Evolutionary conservation across 2,797 vertebrate species (phyloP).

Genomic region (Poecilia wingei): DNA sequence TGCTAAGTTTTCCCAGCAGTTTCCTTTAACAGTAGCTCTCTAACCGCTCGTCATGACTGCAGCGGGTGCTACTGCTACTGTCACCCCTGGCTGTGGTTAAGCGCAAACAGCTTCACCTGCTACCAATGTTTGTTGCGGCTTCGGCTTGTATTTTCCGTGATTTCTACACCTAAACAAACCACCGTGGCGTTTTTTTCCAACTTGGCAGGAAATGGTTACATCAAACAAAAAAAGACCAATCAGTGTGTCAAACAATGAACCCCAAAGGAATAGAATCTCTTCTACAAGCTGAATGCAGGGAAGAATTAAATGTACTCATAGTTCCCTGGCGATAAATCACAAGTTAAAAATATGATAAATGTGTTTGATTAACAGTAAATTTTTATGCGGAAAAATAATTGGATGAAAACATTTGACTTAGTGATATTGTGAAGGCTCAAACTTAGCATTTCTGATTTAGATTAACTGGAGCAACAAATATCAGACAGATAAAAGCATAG

Average conservation of each 20-base stretch:
- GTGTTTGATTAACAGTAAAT: neutral
- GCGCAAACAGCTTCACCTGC: neutral
- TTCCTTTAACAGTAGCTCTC: neutral
- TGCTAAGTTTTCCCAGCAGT: neutral
- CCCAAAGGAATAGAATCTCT: neutral
- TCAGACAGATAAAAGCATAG: neutral
- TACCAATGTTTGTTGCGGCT: neutral
- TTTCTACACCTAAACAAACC: neutral
- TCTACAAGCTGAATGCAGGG: neutral
- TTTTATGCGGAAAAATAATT: neutral
- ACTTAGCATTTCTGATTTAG: neutral
- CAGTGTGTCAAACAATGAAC: neutral
- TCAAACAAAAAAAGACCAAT: neutral
- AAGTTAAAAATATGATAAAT: neutral
- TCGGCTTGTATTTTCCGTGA: neutral
- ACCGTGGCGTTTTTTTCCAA: neutral
- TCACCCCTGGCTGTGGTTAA: neutral
- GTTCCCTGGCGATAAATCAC: neutral
- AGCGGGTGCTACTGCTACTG: neutral
- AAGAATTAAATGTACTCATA: neutral
- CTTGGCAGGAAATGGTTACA: neutral
- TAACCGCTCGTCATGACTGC: neutral
- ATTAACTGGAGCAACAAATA: neutral
- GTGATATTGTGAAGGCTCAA: neutral
- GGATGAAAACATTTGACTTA: neutral